Evolutionary conservation across 2,888 invertebrate genomes (phyloP).

Genomic region (Scaeva pyrastri): DNA sequence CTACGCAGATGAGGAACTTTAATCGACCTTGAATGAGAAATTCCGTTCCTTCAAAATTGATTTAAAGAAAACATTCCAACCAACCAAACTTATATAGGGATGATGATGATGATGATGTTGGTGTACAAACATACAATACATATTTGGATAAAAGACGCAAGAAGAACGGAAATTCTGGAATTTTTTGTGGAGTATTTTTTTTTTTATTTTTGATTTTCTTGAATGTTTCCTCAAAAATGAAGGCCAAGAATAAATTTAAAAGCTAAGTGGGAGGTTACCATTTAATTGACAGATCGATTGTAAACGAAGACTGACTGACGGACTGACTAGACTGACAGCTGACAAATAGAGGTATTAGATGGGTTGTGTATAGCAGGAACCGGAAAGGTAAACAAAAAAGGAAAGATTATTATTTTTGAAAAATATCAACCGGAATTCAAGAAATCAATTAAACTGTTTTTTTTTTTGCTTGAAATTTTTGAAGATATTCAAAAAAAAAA

Average conservation of each 20-base stretch:
- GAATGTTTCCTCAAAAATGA: constrained; percentile 5
- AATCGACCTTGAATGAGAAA: background rate
- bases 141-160: constrained; percentile 4
- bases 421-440: constrained; percentile 16
- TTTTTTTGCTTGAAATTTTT: background rate
- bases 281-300: constrained; percentile 37
- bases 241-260: constrained; percentile 42
- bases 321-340: constrained; percentile 27
- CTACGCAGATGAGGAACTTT: constrained; percentile 10
- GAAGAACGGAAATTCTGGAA: constrained; percentile 1
- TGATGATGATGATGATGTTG: background rate
- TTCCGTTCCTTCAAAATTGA: constrained; percentile 4
- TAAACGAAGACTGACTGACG: background rate
- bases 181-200: no score
- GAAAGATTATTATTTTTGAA: background rate
- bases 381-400: constrained; percentile 15
- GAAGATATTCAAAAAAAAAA: background rate
- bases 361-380: background rate
- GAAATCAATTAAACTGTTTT: background rate
- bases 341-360: constrained; percentile 2
- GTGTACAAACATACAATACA: no score
- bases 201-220: no score
- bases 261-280: constrained; percentile 22
- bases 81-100: constrained; percentile 14
- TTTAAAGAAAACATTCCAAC: constrained; percentile 40